Percentiles rank a stretch among this genome's conserved stretches.
phyloP scores from a whole-genome alignment of 2,888 invertebrate species.

The Drosophila multiciliata region DNA sequence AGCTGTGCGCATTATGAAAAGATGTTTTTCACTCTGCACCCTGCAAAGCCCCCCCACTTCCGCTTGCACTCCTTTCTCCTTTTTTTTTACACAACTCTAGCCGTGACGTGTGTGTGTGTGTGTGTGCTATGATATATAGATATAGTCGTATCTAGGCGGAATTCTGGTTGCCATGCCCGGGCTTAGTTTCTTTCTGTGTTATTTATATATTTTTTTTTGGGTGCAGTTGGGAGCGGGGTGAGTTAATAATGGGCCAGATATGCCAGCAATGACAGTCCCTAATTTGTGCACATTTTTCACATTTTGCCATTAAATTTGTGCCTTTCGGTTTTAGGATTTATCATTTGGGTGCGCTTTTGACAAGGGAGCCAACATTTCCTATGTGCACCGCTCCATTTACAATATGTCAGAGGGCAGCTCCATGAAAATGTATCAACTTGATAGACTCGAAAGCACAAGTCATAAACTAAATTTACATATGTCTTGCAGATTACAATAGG shows the following conservation, averaged over 20 bases:
- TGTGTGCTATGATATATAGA: conserved; percentile 62
- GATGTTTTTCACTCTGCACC: conserved; percentile 45
- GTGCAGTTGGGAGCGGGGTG: conserved; percentile 11
- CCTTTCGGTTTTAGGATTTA: conserved; percentile 41
- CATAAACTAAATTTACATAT: conserved; percentile 8
- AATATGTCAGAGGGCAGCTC: conserved; percentile 19
- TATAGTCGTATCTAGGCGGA: conserved; percentile 56
- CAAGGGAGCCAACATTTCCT: conserved; percentile 29
- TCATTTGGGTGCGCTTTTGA: conserved; percentile 24
- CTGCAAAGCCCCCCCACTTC: background rate
- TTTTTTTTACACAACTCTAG: background rate
- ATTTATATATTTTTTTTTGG: conserved; percentile 19
- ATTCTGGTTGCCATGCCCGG: conserved; percentile 16
- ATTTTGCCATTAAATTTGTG: conserved; percentile 50
- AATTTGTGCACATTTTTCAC: conserved; percentile 69
- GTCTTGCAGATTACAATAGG: background rate
- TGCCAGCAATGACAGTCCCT: conserved; percentile 62
- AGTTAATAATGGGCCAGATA: conserved; percentile 68
- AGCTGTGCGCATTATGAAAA: conserved; percentile 48
- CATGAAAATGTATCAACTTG: conserved; percentile 23
- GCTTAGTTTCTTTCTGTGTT: conserved; percentile 7
- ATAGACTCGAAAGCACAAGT: conserved; percentile 6
- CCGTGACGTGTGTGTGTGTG: conserved; percentile 19
- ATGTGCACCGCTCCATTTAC: conserved; percentile 26
- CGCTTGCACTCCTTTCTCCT: background rate